Evolutionary conservation across 2,113 vertebrate genomes (phyloP), one percentile per base, ranked within the genome.

Genomic region (Ictidomys tridecemlineatus): DNA sequence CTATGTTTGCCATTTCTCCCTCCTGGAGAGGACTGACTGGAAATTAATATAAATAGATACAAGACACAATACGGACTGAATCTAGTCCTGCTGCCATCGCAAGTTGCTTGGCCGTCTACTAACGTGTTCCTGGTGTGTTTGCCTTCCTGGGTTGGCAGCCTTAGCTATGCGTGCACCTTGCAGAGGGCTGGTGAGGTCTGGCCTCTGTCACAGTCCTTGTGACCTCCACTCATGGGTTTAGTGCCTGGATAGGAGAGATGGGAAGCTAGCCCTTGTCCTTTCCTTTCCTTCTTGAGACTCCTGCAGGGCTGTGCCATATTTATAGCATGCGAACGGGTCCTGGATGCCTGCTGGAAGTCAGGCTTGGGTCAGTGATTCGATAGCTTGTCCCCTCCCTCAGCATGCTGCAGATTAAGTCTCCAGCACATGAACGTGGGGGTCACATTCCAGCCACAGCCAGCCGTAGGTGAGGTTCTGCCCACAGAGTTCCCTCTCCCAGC

Each of bases 171-270:
- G n/a, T 61, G 56, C 53, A 77, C 22, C 37, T n/a, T 42, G 67
- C 13, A 76, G 48, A 4, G 72, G 42, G 26, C 32, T 30, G 48
- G 17, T 30, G 37, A 90, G 24, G 42, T 77, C 67, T 45, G 42
- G 42, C 13, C 2, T 0, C 30, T 1, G 2, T 26, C n/a, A 1
- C 7, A 0, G 1, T 0, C 1, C 22, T 42, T 2, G 7, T 65
- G 77, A 48, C 8, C 37, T 10, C 7, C 4, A n/a, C 37, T 63
- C n/a, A 3, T 48, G 26, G 30, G 4, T 8, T 70, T 86, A 16
- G 0, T 45, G 85, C 22, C 78, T 83, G 37, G 4, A 34, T 28
- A 16, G 79, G 65, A 82, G 74, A 86, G 14, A 26, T 17, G 22
- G 45, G 72, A 80, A 70, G 42, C 65, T 8, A 53, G 2, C 32